Evolutionary conservation across 1,140 invertebrate genomes (phyloP).

Genomic region (Apis dorsata): DNA sequence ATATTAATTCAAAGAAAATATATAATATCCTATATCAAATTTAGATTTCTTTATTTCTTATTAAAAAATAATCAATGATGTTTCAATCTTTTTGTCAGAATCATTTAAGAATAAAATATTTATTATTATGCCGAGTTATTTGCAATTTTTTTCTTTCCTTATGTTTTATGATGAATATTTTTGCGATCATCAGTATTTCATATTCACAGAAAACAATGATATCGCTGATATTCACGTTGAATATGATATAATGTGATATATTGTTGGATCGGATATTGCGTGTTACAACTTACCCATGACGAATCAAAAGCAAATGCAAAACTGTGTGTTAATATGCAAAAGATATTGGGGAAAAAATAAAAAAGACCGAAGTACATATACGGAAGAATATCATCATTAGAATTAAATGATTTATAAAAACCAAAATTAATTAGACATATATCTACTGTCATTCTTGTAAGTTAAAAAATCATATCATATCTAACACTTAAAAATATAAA

Average conservation of each 20-base stretch:
- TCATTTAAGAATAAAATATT: slow-evolving; percentile 46
- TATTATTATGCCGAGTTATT: too few species aligned
- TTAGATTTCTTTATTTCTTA: slow-evolving; percentile 13
- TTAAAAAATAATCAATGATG: slow-evolving; percentile 44
- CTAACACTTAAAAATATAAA: too few species aligned
- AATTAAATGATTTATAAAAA: neutral
- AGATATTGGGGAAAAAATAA: neutral
- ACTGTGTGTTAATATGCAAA: neutral
- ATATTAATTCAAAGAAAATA: slow-evolving; percentile 37
- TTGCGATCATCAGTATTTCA: slow-evolving; percentile 19
- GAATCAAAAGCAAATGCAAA: slow-evolving; percentile 21
- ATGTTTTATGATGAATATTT: slow-evolving; percentile 22
- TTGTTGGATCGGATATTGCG: slow-evolving; percentile 16
- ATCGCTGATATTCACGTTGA: neutral
- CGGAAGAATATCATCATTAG: neutral
- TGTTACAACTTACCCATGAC: slow-evolving; percentile 16
- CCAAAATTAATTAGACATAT: too few species aligned
- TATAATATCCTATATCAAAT: neutral
- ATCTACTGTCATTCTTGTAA: too few species aligned
- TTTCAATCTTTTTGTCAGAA: slow-evolving; percentile 29
- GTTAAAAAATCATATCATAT: too few species aligned
- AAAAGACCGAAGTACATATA: slow-evolving; percentile 7
- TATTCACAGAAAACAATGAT: slow-evolving; percentile 4
- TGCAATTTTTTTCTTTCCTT: neutral
- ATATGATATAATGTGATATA: slow-evolving; percentile 9